Evolutionary conservation across 2,113 vertebrate genomes (phyloP).

Genomic region (Copsychus sechellarum): DNA sequence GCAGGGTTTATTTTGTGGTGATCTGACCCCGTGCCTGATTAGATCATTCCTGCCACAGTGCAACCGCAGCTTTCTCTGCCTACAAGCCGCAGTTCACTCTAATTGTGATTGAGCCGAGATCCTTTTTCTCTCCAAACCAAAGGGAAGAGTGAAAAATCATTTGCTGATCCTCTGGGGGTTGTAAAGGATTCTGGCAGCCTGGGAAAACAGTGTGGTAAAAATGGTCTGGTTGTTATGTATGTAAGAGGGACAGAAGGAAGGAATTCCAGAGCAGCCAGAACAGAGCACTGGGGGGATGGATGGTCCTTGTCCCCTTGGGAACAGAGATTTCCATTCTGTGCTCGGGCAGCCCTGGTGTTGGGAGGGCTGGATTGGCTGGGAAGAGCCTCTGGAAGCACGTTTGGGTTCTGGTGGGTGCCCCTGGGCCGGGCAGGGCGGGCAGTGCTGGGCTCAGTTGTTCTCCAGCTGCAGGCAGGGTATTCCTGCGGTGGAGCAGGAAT

Average conservation of each 20-base stretch:
- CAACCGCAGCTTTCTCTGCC: neutral
- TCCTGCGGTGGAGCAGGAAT: neutral
- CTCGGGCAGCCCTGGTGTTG: accelerated
- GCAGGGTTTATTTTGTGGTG: neutral
- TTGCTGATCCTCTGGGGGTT: neutral
- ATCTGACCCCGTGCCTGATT: neutral
- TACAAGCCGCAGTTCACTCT: slow-evolving; percentile 18
- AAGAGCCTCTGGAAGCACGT: accelerated
- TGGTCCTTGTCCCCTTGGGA: neutral
- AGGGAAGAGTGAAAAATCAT: slow-evolving; percentile 6
- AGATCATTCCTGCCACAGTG: neutral
- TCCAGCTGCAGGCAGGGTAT: neutral
- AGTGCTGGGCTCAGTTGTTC: neutral
- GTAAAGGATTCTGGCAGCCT: neutral
- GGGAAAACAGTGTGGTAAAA: neutral
- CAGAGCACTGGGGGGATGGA: neutral
- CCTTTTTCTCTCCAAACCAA: neutral
- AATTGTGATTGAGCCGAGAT: slow-evolving; percentile 1
- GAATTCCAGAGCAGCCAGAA: neutral
- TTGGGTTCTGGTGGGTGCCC: accelerated
- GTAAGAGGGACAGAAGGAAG: neutral
- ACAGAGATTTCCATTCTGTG: neutral
- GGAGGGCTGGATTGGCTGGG: neutral
- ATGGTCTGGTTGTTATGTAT: neutral
- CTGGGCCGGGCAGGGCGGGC: neutral